Conservation (phyloP, 1,140 invertebrate species). For the Sitophilus oryzae region DNA sequence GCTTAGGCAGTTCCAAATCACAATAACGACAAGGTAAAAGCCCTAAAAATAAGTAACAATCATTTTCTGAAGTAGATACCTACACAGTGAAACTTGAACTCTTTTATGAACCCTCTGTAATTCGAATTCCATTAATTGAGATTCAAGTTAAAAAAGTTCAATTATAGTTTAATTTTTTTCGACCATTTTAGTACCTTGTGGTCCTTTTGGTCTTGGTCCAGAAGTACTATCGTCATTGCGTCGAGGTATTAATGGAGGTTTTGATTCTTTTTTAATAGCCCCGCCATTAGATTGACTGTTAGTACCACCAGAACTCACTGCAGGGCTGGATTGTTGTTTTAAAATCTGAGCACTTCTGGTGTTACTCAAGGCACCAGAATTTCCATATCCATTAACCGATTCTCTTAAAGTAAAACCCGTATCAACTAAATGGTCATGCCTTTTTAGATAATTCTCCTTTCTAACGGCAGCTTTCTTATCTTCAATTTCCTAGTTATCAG, state of each 20-base stretch:
- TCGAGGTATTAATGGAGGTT: slow-evolving; percentile 17
- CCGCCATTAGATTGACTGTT: neutral
- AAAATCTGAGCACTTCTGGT: neutral
- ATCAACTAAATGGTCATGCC: slow-evolving; percentile 30
- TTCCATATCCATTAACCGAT: slow-evolving; percentile 17
- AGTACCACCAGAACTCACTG: neutral
- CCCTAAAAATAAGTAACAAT: slow-evolving; percentile 8
- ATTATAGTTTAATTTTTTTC: too few species aligned
- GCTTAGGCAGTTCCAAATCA: slow-evolving; percentile 54
- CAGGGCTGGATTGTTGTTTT: neutral
- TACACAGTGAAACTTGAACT: too few species aligned
- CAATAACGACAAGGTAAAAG: slow-evolving; percentile 54
- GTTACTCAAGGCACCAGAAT: neutral
- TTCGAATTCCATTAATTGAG: too few species aligned
- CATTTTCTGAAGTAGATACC: too few species aligned
- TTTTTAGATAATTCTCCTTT: slow-evolving; percentile 29
- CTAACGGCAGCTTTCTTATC: slow-evolving; percentile 28
- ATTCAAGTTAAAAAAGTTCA: too few species aligned
- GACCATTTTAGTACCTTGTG: too few species aligned
- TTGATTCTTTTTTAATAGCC: slow-evolving; percentile 15
- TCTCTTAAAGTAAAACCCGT: slow-evolving; percentile 26
- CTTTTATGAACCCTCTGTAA: too few species aligned
- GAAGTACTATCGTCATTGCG: slow-evolving; percentile 5
- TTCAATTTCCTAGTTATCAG: slow-evolving; percentile 17
- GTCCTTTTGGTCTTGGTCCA: slow-evolving; percentile 14